These are phyloP conservation scores for Epirrhoe tristata DNA, from an alignment of 2,888 invertebrate species.

Conservation along the genomic window DNA sequence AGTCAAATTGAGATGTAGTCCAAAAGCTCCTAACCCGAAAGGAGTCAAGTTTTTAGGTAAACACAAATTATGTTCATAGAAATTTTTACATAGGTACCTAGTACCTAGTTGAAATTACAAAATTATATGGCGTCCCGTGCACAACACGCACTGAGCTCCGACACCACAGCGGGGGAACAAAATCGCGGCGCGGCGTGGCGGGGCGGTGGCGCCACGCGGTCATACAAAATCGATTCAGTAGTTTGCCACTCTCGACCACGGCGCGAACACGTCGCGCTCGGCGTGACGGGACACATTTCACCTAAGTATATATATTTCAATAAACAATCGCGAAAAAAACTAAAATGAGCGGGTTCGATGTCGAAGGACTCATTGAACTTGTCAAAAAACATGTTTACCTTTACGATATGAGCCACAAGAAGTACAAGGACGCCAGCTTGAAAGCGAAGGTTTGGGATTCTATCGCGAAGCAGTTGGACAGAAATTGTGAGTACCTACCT, in stretches of 20 bases:
- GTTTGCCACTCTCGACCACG: conserved; percentile 23
- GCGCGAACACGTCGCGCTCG: conserved; percentile 32
- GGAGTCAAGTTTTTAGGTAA: too few species aligned
- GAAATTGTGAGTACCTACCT: conserved; percentile 32
- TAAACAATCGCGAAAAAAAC: conserved; percentile 10
- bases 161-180: conserved; percentile 27
- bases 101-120: not conserved
- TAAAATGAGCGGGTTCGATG: conserved; percentile 25
- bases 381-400: conserved; percentile 33
- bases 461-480: conserved; percentile 27
- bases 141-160: conserved; percentile 8
- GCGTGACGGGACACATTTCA: conserved; percentile 6
- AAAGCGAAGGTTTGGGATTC: conserved; percentile 34
- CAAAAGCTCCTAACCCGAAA: too few species aligned
- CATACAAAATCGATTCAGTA: conserved; percentile 11
- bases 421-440: conserved; percentile 34
- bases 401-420: conserved; percentile 31
- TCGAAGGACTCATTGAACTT: conserved; percentile 30
- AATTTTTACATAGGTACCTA: too few species aligned
- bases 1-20: too few species aligned
- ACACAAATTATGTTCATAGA: too few species aligned
- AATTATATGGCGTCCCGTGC: not conserved
- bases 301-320: not conserved
- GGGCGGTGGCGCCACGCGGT: conserved; percentile 28
- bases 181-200: conserved; percentile 32